Percentiles rank a stretch among this genome's conserved stretches.
These are phyloP conservation scores for Pelodiscus sinensis DNA, from an alignment of 2,113 vertebrate genomes.

Conservation along the genomic window DNA sequence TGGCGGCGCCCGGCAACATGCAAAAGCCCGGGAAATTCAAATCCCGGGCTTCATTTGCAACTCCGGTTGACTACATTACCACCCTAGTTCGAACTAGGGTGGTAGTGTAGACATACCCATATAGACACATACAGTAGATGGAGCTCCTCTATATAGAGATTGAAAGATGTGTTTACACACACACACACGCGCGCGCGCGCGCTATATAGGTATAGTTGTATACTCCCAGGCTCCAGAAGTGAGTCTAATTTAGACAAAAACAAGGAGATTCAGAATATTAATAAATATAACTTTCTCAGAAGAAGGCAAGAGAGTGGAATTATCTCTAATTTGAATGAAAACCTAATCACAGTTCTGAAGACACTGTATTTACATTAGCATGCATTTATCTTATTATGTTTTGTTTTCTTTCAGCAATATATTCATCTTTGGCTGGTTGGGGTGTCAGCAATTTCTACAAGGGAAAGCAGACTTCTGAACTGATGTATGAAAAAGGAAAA, in stretches of 20 bases:
- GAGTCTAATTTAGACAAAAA: background rate
- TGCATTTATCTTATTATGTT: background rate
- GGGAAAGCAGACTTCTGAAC: background rate
- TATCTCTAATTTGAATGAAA: background rate
- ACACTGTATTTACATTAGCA: background rate
- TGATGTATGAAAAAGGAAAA: background rate
- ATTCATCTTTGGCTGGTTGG: background rate
- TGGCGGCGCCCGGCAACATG: no score
- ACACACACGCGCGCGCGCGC: no score
- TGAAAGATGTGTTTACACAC: background rate
- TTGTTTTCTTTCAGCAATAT: background rate
- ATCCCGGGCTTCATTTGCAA: no score
- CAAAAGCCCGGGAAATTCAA: no score
- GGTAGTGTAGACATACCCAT: background rate
- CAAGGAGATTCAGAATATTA: background rate
- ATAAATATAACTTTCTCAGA: background rate
- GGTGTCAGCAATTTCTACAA: fast-evolving
- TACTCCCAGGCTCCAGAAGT: background rate
- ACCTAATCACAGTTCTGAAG: background rate
- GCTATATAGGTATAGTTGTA: background rate
- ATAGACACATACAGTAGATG: background rate
- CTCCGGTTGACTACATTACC: no score
- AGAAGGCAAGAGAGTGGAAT: background rate
- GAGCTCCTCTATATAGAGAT: background rate
- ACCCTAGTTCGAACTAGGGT: no score